These are phyloP conservation scores for Champsocephalus esox DNA, from an alignment of 2,797 vertebrate species.

Conservation along the genomic window DNA sequence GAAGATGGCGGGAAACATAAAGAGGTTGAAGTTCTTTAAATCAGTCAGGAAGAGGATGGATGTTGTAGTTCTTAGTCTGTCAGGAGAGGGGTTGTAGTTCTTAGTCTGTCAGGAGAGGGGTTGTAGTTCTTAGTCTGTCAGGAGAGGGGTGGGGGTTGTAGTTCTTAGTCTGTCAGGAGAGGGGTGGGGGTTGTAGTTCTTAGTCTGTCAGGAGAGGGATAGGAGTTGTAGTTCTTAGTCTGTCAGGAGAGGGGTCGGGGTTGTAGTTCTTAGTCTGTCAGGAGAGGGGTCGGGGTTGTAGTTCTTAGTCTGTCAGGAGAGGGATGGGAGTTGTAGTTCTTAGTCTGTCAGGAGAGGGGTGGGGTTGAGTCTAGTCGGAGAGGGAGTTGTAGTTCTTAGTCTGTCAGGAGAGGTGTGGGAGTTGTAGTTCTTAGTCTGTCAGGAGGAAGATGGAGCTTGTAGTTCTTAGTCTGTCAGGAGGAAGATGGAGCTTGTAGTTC, in stretches of 20 bases:
- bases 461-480: too few species aligned
- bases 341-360: slow-evolving; percentile 82
- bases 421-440: slow-evolving; percentile 51
- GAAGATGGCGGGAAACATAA: slow-evolving; percentile 33
- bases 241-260: too few species aligned
- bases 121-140: slow-evolving; percentile 69
- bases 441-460: slow-evolving; percentile 61
- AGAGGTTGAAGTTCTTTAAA: slow-evolving; percentile 35
- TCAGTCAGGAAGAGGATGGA: slow-evolving; percentile 24
- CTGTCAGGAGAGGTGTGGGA: slow-evolving; percentile 73
- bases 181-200: slow-evolving; percentile 18
- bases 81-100: too few species aligned
- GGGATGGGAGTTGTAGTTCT: neutral
- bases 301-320: too few species aligned
- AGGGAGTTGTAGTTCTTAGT: neutral
- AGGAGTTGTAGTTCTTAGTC: too few species aligned
- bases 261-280: slow-evolving; percentile 64
- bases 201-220: slow-evolving; percentile 74
- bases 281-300: slow-evolving; percentile 43
- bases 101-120: neutral
- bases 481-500: slow-evolving; percentile 17
- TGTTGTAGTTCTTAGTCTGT: too few species aligned
- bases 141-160: slow-evolving; percentile 43
- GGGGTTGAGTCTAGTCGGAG: too few species aligned
- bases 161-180: too few species aligned